Percentiles rank a stretch among this genome's conserved stretches.
These are phyloP conservation scores for Bombus cullumanus DNA, from an alignment of 1,140 invertebrate species.

Conservation along the genomic window DNA sequence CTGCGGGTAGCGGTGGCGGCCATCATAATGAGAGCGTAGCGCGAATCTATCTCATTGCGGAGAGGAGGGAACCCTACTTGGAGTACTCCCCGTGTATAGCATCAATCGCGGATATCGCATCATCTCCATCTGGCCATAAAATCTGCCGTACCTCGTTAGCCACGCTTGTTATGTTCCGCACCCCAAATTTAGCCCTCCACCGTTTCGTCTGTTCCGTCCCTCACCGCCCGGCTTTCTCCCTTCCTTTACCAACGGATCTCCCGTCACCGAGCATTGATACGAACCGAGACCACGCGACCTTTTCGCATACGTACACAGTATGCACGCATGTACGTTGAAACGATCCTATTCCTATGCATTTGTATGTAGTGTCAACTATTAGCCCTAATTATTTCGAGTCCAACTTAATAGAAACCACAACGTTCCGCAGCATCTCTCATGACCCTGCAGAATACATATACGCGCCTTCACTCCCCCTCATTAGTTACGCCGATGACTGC, in stretches of 20 bases:
- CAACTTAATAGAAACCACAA: conserved; percentile 69
- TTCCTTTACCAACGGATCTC: not conserved
- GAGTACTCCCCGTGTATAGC: conserved; percentile 50
- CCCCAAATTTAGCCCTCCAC: conserved; percentile 66
- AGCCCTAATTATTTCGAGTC: conserved; percentile 77
- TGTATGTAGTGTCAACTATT: conserved; percentile 56
- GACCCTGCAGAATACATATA: not conserved
- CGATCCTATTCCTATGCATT: conserved; percentile 42
- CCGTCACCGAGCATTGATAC: not conserved
- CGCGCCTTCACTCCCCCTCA: not conserved
- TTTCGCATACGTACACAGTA: too few relatives aligned
- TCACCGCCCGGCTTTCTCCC: too few relatives aligned
- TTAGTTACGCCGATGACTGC: not conserved
- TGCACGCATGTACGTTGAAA: conserved; percentile 17
- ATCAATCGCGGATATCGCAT: conserved; percentile 80
- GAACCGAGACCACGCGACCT: not conserved
- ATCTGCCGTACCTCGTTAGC: conserved; percentile 80
- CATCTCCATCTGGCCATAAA: conserved; percentile 81
- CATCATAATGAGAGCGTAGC: conserved; percentile 57
- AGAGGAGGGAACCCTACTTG: conserved; percentile 50
- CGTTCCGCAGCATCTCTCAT: not conserved
- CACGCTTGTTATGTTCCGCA: conserved; percentile 78
- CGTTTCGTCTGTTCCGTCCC: not conserved
- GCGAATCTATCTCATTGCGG: conserved; percentile 57
- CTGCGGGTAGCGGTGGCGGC: conserved; percentile 24